Conservation (phyloP, 2,888 invertebrate genomes). For the Lasioglossum zephyrum region DNA sequence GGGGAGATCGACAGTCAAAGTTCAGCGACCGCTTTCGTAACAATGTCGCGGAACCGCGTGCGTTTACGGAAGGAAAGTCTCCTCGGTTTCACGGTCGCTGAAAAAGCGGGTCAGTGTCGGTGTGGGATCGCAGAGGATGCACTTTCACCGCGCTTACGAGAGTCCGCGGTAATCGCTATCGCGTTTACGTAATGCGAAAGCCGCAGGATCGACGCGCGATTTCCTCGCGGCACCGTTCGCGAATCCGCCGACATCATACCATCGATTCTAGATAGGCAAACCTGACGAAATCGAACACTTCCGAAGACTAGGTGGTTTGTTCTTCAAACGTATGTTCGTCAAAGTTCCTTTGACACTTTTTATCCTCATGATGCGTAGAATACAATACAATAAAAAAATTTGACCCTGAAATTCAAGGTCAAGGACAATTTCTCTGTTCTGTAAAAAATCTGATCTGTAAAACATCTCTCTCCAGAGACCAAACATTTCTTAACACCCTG, state of each 20-base stretch:
- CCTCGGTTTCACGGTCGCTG: conserved; percentile 62
- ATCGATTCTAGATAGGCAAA: not conserved
- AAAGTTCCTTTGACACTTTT: too few species aligned
- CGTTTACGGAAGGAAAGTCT: conserved; percentile 34
- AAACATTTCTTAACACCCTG: too few species aligned
- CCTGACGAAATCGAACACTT: not conserved
- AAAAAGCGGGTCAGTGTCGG: conserved; percentile 68
- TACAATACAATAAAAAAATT: too few species aligned
- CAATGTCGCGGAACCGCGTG: conserved; percentile 44
- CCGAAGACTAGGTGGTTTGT: too few species aligned
- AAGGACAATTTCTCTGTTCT: too few species aligned
- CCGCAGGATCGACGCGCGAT: conserved; percentile 35
- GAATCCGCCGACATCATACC: not conserved
- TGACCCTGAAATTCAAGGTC: too few species aligned
- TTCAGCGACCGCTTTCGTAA: conserved; percentile 40
- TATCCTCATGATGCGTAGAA: too few species aligned
- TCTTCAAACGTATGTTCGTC: too few species aligned
- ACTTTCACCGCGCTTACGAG: conserved; percentile 64
- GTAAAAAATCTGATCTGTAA: too few species aligned
- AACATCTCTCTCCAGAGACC: too few species aligned
- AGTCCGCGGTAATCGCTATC: conserved; percentile 56
- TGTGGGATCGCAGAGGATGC: conserved; percentile 31
- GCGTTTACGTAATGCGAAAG: conserved; percentile 56
- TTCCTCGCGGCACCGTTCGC: not conserved
- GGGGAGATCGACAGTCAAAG: not conserved